Conservation (phyloP, 2,113 vertebrate genomes). For the Himantopus leucocephalus region DNA sequence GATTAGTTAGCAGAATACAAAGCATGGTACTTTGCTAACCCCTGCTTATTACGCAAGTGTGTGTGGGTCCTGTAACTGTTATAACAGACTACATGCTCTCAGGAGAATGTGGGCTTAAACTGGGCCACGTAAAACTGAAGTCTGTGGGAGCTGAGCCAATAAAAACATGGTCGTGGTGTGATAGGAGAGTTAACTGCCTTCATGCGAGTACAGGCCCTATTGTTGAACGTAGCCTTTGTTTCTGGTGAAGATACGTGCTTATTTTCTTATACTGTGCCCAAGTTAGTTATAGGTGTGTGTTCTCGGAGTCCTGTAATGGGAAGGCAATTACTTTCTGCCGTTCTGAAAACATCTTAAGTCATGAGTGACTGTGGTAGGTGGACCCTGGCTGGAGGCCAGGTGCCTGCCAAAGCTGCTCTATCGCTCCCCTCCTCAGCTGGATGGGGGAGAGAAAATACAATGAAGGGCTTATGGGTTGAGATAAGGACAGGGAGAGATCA, state of each 20-base stretch:
- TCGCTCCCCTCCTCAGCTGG: background rate
- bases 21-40: background rate
- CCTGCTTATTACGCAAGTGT: background rate
- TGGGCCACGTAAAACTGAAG: background rate
- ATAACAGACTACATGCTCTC: background rate
- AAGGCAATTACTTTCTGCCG: background rate
- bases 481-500: background rate
- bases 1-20: background rate
- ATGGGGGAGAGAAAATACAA: background rate
- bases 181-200: background rate
- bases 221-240: background rate
- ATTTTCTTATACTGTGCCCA: background rate
- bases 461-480: background rate
- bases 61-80: background rate
- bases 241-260: background rate
- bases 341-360: background rate
- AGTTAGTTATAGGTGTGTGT: background rate
- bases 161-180: background rate
- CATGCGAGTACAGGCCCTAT: background rate
- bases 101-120: background rate
- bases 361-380: background rate
- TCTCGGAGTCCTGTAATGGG: background rate
- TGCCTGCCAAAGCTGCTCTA: background rate
- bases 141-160: background rate
- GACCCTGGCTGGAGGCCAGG: background rate